Percentiles rank a stretch among this genome's conserved stretches.
These are phyloP conservation scores for Bettongia penicillata DNA, from an alignment of 2,113 vertebrate genomes.

Conservation along the genomic window DNA sequence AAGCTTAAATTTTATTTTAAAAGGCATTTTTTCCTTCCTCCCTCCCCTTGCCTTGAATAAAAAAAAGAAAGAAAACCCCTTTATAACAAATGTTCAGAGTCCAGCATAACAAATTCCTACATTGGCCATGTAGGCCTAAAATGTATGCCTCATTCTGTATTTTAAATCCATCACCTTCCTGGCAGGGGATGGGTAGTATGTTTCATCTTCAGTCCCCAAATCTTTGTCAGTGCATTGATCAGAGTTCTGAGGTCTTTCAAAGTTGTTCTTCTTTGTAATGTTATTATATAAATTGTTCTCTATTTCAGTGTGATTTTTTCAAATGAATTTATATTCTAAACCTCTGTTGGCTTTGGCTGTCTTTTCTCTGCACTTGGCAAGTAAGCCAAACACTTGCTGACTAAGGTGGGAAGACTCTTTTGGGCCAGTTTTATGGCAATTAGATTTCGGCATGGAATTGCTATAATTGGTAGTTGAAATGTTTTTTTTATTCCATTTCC, in stretches of 20 bases:
- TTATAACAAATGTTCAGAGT: not conserved
- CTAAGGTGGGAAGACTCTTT: not conserved
- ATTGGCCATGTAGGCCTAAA: not conserved
- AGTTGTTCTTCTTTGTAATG: not conserved
- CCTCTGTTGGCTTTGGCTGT: not conserved
- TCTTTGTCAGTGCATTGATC: not conserved
- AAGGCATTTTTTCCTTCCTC: not conserved
- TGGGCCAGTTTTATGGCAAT: not conserved
- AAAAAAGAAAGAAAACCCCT: not conserved
- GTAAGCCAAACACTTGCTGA: not conserved
- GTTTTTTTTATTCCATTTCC: not conserved
- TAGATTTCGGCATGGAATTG: not conserved
- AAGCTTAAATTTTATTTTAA: not conserved
- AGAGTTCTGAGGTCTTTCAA: not conserved
- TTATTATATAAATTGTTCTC: not conserved
- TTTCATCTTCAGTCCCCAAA: not conserved
- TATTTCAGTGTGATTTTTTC: not conserved
- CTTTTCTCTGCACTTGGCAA: not conserved
- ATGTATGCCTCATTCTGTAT: not conserved
- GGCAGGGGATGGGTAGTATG: not conserved
- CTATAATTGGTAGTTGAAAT: not conserved
- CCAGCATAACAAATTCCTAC: not conserved
- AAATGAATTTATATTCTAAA: not conserved
- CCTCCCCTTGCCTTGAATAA: not conserved
- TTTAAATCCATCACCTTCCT: not conserved